Conservation (phyloP, 2,113 vertebrate species). For the Benitochromis conjunctus region DNA sequence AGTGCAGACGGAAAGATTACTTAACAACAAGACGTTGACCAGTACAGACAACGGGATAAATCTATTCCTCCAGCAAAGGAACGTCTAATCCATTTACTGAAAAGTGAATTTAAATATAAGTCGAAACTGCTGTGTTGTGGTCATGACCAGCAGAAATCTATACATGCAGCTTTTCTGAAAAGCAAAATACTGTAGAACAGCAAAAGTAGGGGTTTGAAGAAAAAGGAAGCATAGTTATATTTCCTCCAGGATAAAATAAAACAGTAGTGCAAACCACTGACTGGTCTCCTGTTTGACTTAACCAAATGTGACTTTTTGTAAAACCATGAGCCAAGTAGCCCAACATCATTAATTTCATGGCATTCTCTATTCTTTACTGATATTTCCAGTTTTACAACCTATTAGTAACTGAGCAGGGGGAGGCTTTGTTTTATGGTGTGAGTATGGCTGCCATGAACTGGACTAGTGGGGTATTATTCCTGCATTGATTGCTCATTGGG, state of each 20-base stretch:
- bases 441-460: slow-evolving; percentile 17
- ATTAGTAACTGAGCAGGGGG: slow-evolving; percentile 15
- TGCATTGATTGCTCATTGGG: slow-evolving; percentile 32
- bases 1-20: background rate
- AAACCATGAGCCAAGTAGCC: slow-evolving; percentile 3
- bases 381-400: slow-evolving; percentile 25
- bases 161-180: background rate
- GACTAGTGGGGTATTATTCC: slow-evolving; percentile 29
- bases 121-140: background rate
- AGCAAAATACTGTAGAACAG: background rate
- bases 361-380: background rate
- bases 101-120: background rate
- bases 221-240: slow-evolving; percentile 37
- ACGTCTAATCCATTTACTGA: slow-evolving; percentile 32
- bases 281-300: background rate
- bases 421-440: slow-evolving; percentile 32
- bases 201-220: background rate
- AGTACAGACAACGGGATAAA: background rate
- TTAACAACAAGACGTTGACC: background rate
- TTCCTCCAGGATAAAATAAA: background rate
- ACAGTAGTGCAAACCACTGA: background rate
- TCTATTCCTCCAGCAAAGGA: background rate
- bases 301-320: slow-evolving; percentile 26
- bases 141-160: background rate
- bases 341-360: slow-evolving; percentile 4